A percentile compares a stretch with the other conserved stretches of the same genome.
Evolutionary conservation across 2,888 invertebrate genomes (phyloP).

Genomic region (Plagiodera versicolora): DNA sequence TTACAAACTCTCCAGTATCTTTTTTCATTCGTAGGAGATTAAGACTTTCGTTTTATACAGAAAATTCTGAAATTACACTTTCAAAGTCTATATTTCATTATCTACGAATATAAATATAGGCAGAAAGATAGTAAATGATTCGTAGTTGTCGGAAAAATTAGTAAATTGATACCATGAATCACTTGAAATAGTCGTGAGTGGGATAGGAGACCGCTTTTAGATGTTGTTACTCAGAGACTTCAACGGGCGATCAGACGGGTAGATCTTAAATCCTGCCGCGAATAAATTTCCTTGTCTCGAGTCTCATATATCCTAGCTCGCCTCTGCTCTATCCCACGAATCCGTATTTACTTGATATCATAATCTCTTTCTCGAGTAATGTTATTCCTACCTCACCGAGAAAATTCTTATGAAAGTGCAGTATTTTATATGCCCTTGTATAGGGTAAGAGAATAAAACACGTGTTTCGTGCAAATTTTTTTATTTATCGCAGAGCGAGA

Average conservation of each 20-base stretch:
- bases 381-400: no score
- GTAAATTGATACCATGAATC: neutral
- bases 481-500: no score
- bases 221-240: neutral
- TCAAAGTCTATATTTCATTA: no score
- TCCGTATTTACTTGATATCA: constrained; percentile 11
- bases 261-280: neutral
- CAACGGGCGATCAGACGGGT: neutral
- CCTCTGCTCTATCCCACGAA: constrained; percentile 14
- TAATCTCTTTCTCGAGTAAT: constrained; percentile 1
- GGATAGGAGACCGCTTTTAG: neutral
- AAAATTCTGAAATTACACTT: no score
- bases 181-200: neutral
- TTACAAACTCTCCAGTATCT: no score
- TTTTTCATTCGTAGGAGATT: no score
- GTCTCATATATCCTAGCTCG: neutral
- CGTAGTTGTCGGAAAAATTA: neutral
- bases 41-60: no score
- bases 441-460: no score
- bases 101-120: no score
- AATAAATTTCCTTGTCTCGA: neutral
- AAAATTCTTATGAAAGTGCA: no score
- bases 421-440: no score
- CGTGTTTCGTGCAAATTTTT: no score
- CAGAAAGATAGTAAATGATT: neutral